These are phyloP conservation scores for Troides aeacus DNA, from an alignment of 2,888 invertebrate genomes.

Conservation along the genomic window DNA sequence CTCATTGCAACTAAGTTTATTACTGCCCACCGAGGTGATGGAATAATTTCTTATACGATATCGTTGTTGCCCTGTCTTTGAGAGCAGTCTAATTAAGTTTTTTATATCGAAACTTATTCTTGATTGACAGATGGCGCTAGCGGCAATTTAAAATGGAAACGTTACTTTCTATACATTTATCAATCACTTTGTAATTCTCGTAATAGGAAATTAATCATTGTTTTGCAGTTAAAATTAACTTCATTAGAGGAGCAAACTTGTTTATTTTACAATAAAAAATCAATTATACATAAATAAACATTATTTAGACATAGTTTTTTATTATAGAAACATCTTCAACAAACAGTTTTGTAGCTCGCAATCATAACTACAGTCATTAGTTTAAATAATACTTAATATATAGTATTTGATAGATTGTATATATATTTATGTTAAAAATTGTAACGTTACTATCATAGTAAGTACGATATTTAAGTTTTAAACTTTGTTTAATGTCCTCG, in stretches of 20 bases:
- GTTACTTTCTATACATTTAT: conserved; percentile 40
- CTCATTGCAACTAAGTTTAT: conserved; percentile 31
- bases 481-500: too few species aligned
- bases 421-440: too few species aligned
- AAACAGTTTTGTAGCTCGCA: too few species aligned
- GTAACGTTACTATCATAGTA: too few species aligned
- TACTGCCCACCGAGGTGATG: conserved; percentile 21
- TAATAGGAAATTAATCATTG: conserved; percentile 15
- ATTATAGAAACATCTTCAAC: too few species aligned
- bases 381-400: too few species aligned
- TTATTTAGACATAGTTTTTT: too few species aligned
- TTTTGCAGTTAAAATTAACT: conserved; percentile 2
- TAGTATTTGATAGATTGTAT: too few species aligned
- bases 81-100: conserved; percentile 78
- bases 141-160: conserved; percentile 70
- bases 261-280: not conserved
- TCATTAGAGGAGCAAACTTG: not conserved
- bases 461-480: too few species aligned
- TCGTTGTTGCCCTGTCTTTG: conserved; percentile 63
- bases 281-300: not conserved
- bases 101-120: conserved; percentile 73
- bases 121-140: conserved; percentile 78
- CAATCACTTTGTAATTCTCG: conserved; percentile 34
- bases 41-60: conserved; percentile 40
- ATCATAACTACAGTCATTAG: too few species aligned